Evolutionary conservation across 2,113 vertebrate genomes (phyloP).

Genomic region (Passerina amoena): DNA sequence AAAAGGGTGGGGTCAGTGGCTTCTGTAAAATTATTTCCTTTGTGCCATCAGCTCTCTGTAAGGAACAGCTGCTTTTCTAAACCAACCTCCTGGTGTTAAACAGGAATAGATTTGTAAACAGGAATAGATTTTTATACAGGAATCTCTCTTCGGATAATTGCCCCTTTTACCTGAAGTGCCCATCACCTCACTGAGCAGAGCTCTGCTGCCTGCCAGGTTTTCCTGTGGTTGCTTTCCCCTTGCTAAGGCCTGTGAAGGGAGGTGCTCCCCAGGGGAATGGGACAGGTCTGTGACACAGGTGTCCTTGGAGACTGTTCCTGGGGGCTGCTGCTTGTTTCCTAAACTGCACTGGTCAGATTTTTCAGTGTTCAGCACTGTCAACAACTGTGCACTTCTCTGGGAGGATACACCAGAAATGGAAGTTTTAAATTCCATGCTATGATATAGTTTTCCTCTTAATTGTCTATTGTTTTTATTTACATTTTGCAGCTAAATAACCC

Average conservation of each 20-base stretch:
- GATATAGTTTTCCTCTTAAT: not conserved
- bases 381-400: accelerated
- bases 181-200: accelerated
- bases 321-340: not conserved
- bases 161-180: not conserved
- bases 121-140: not conserved
- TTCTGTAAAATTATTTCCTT: accelerated
- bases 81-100: not conserved
- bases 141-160: not conserved
- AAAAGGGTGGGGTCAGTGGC: not conserved
- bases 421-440: not conserved
- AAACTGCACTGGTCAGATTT: accelerated
- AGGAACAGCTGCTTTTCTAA: not conserved
- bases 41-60: not conserved
- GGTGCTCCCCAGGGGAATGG: not conserved
- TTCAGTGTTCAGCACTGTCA: accelerated
- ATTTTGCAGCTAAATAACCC: not conserved
- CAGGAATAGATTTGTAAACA: not conserved
- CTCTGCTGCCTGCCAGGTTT: not conserved
- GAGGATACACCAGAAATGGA: not conserved
- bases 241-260: accelerated
- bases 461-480: not conserved
- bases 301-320: not conserved
- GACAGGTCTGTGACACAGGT: not conserved
- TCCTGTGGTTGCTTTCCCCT: not conserved